Evolutionary conservation across 2,888 invertebrate species (phyloP), one percentile per base, ranked within the genome.

Genomic region (Odontothrips loti): DNA sequence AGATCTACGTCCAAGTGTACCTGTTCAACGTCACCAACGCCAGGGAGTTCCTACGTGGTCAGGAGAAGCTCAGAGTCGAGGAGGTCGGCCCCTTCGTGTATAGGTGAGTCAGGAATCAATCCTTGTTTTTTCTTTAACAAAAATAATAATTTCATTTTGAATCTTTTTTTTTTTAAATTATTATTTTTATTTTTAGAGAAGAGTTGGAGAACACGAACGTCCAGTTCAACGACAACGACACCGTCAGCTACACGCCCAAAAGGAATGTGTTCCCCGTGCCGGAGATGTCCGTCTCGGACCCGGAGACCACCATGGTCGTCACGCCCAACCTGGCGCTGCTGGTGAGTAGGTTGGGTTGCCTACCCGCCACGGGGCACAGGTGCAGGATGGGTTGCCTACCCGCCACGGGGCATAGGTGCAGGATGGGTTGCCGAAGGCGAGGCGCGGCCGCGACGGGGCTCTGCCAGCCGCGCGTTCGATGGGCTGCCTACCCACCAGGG

Each of bases 31-130:
- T 95, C 80, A 95, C 95, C 17, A 96, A 96, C 86, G 87, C 90
- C 0, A 90, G 91, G 8, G 90, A 89, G 79, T 95, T 94, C 87
- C 86, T 92, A 48, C 87, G 87, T 0, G 93, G 93, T 0, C 86
- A 88, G 80, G 93, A 91, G 82, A 86, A 88, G 81, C 86, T 96
- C 75, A 91, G 90, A 84, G 84, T 96, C 1, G 85, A 91, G 80
- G 93, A 96, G 88, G 86, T 94, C 43, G 96, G 96, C 0, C 96
- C 96, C 0, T 96, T 94, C 85, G 92, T 93, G 27, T 97, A 95
- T 87, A 92, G 92, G 95, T 95, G 87, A 90, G 91, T 81, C n/a
- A 80, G 8, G 12, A 47, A 20, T 51, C 15, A 34, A n/a, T n/a
- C n/a, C n/a, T n/a, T n/a, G n/a, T n/a, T n/a, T n/a, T n/a, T n/a